Conservation (phyloP, 2,113 vertebrate species). For the Ageneiosus marmoratus region DNA sequence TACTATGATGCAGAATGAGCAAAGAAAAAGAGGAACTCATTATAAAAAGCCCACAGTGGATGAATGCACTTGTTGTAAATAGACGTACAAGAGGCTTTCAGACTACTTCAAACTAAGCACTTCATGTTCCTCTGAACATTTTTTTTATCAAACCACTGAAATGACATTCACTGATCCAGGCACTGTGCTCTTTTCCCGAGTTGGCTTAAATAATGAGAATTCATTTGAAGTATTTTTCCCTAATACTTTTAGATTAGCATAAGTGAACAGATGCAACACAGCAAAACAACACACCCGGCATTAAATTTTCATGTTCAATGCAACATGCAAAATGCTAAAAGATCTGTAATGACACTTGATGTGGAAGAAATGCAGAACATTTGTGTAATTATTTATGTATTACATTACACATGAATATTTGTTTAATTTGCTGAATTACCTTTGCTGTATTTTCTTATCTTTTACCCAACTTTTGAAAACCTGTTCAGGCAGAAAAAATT, state of each 20-base stretch:
- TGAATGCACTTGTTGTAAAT: slow-evolving; percentile 53
- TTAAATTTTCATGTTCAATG: slow-evolving; percentile 58
- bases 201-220: slow-evolving; percentile 53
- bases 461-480: not conserved
- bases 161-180: slow-evolving; percentile 49
- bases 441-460: slow-evolving; percentile 61
- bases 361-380: slow-evolving; percentile 62
- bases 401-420: slow-evolving; percentile 60
- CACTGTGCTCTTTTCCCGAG: slow-evolving; percentile 43
- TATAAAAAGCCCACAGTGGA: slow-evolving; percentile 51
- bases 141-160: slow-evolving; percentile 51
- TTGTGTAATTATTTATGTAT: slow-evolving; percentile 73
- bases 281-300: slow-evolving; percentile 56
- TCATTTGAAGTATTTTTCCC: slow-evolving; percentile 57
- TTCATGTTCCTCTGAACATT: slow-evolving; percentile 50
- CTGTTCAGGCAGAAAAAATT: not conserved
- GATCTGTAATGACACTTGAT: slow-evolving; percentile 64
- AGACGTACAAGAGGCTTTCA: slow-evolving; percentile 51
- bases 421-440: slow-evolving; percentile 49
- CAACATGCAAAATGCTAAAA: slow-evolving; percentile 57
- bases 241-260: slow-evolving; percentile 60
- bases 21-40: slow-evolving; percentile 49
- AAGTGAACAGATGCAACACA: slow-evolving; percentile 62
- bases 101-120: slow-evolving; percentile 53
- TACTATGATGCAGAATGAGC: slow-evolving; percentile 43